These are phyloP conservation scores for Erethizon dorsatum DNA, from an alignment of 2,797 vertebrate species.

Conservation along the genomic window DNA sequence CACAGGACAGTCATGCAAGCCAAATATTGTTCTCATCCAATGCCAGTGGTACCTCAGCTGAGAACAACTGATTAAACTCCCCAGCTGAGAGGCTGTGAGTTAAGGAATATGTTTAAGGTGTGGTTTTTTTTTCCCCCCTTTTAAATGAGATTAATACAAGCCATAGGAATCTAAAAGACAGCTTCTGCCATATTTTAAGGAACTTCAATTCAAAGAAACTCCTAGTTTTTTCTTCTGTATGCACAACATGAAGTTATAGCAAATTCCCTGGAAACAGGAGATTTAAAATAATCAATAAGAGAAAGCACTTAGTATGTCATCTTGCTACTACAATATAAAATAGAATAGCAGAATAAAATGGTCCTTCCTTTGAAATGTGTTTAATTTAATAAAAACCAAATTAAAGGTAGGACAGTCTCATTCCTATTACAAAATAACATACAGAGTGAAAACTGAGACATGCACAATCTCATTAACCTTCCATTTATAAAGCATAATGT, in stretches of 20 bases:
- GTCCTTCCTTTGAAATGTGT: conserved; percentile 81
- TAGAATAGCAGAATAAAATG: conserved; percentile 80
- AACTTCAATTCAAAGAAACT: conserved; percentile 55
- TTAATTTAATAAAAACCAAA: conserved; percentile 84
- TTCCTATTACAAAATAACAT: conserved; percentile 79
- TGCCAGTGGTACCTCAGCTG: not conserved
- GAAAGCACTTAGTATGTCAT: conserved; percentile 60
- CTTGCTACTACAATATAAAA: conserved; percentile 61
- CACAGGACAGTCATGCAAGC: not conserved
- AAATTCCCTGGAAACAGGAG: conserved; percentile 65
- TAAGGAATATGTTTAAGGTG: not conserved
- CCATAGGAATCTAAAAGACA: conserved; percentile 56
- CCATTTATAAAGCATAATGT: conserved; percentile 80
- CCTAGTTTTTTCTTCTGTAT: conserved; percentile 3
- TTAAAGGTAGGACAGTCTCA: conserved; percentile 79
- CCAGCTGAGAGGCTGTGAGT: not conserved
- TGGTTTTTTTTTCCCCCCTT: not conserved
- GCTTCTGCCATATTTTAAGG: conserved; percentile 30
- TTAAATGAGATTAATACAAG: conserved; percentile 8
- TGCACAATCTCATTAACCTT: conserved; percentile 82
- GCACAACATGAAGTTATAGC: conserved; percentile 26
- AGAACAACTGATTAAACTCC: not conserved
- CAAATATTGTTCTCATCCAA: not conserved
- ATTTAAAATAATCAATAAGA: conserved; percentile 67
- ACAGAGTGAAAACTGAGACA: conserved; percentile 85